Evolutionary conservation across 2,113 vertebrate genomes (phyloP), one percentile per base, ranked within the genome.

Genomic region (Cyphomyrus plagiostoma): DNA sequence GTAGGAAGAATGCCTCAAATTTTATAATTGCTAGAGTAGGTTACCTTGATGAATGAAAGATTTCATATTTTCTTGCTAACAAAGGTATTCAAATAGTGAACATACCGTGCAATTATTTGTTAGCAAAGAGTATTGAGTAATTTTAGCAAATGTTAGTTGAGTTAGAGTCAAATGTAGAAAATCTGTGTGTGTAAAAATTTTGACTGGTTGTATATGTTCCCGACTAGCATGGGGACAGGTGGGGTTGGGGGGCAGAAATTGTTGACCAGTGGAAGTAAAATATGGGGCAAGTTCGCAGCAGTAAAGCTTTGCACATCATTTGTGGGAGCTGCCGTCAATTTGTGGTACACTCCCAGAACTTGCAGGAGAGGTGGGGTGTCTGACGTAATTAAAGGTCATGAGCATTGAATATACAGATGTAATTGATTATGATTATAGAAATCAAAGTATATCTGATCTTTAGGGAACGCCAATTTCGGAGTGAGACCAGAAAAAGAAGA

Each of bases 381-480:
- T 62, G 66, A 74, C 3, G 3, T 35, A 80, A 42, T 77, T 77
- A 77, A 77, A 77, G 70, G 35, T 46, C 42, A 84, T 45, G 23
- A 23, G 39, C 17, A 84, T 46, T 84, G 82, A 84, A 84, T 84
- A 48, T 84, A 84, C 39, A 42, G 15, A 13, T 86, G 77, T 39
- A 35, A 21, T 13, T 13, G 19, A 48, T 46, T 48, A 48, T 4
- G 8, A 70, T 45, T 45, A n/a, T 66, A 35, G 52, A 42, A 45
- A 1, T 52, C 10, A 91, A 0, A 80, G 1, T 13, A 17, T 88
- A 42, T 19, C 4, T 39, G 74, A 80, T 80, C 90, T 7, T 46
- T 35, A 90, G 89, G 82, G 9, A 50, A 90, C 89, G 90, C 89
- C 5, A 88, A 11, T 21, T 77, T 77, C 23, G 56, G 26, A 82